These are phyloP conservation scores for Hipposideros armiger DNA, from an alignment of 2,113 vertebrate species.

Conservation along the genomic window DNA sequence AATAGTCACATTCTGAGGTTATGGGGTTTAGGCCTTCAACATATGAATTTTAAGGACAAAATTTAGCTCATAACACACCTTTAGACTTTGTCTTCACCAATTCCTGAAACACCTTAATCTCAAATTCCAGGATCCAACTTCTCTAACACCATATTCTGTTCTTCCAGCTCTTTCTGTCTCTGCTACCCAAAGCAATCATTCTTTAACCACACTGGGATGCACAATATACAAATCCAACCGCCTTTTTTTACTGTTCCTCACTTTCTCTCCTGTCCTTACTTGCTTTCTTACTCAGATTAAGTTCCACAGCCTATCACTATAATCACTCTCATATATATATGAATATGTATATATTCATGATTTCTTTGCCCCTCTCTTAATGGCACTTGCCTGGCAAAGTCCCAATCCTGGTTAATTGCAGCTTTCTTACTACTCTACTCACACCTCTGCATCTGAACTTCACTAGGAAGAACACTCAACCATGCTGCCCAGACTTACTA, in stretches of 20 bases:
- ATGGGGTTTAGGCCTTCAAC: not conserved
- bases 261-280: not conserved
- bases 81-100: not conserved
- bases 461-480: not conserved
- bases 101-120: not conserved
- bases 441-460: not conserved
- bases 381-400: not conserved
- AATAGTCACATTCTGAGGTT: not conserved
- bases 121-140: not conserved
- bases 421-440: not conserved
- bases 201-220: not conserved
- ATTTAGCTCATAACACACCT: not conserved
- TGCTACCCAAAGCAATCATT: not conserved
- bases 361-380: not conserved
- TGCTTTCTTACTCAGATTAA: not conserved
- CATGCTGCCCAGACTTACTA: not conserved
- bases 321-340: not conserved
- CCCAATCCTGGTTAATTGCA: not conserved
- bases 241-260: not conserved
- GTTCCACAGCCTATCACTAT: not conserved
- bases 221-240: not conserved
- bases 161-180: not conserved
- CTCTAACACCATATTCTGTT: not conserved
- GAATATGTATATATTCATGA: not conserved
- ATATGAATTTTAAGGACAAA: not conserved